Conservation (phyloP, 2,113 vertebrate species). For the Tychaedon coryphoeus region DNA sequence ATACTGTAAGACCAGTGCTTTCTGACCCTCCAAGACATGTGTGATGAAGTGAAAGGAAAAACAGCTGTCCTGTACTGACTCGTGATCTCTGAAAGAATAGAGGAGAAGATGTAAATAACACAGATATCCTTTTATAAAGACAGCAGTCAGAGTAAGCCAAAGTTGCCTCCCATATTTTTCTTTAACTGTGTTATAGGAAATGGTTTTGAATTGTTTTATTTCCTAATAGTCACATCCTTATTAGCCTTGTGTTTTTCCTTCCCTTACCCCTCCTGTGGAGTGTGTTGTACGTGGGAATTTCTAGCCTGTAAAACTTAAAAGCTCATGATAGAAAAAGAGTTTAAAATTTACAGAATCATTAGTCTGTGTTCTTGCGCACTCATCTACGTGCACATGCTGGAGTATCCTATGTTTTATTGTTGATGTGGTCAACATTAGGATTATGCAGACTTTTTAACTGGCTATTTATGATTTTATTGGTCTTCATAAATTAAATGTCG, state of each 20-base stretch:
- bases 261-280: neutral
- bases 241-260: constrained; percentile 19
- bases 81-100: neutral
- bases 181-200: constrained; percentile 50
- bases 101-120: neutral
- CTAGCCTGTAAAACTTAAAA: neutral
- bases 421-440: neutral
- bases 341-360: neutral
- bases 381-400: fast-evolving
- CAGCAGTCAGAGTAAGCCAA: neutral
- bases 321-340: neutral
- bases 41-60: neutral
- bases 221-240: constrained; percentile 58
- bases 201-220: constrained; percentile 55
- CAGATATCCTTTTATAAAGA: neutral
- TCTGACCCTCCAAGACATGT: neutral
- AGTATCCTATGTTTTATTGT: neutral
- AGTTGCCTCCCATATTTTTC: constrained; percentile 51
- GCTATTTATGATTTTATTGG: constrained; percentile 1
- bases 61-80: neutral
- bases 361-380: neutral
- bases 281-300: constrained; percentile 6
- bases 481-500: neutral
- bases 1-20: neutral
- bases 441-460: neutral